Conservation (phyloP, 2,888 invertebrate species). For the Dryocosmus kuriphilus region DNA sequence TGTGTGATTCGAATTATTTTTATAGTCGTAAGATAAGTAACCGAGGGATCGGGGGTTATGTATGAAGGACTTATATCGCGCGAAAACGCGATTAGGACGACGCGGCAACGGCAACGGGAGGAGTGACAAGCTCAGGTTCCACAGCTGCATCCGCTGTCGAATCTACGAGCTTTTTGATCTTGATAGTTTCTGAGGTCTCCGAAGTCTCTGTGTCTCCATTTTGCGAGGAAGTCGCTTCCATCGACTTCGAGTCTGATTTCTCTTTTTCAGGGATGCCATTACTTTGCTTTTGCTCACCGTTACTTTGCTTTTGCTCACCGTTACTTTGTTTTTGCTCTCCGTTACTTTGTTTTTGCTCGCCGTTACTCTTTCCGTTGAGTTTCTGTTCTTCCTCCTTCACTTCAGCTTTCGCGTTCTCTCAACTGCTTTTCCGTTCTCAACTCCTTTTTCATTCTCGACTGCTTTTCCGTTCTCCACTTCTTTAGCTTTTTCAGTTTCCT, state of each 20-base stretch:
- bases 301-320: slow-evolving; percentile 67
- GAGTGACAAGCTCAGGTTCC: slow-evolving; percentile 73
- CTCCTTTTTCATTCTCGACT: slow-evolving; percentile 39
- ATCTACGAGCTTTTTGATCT: slow-evolving; percentile 74
- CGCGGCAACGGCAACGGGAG: slow-evolving; percentile 74
- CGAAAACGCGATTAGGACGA: slow-evolving; percentile 73
- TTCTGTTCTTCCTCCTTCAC: slow-evolving; percentile 63
- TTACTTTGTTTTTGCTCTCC: slow-evolving; percentile 69
- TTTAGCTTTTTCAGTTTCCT: slow-evolving; percentile 42
- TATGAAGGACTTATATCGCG: slow-evolving; percentile 65
- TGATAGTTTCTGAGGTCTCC: slow-evolving; percentile 68
- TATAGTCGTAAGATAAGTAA: slow-evolving; percentile 73
- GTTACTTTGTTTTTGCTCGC: slow-evolving; percentile 71
- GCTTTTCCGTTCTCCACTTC: slow-evolving; percentile 41
- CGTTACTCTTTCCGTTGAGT: slow-evolving; percentile 64
- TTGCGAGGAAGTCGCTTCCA: slow-evolving; percentile 61
- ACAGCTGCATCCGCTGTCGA: slow-evolving; percentile 71
- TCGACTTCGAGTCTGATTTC: slow-evolving; percentile 53
- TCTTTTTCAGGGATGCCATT: slow-evolving; percentile 71
- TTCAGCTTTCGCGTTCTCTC: slow-evolving; percentile 40
- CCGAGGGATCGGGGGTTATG: slow-evolving; percentile 70
- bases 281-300: slow-evolving; percentile 69
- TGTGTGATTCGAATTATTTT: slow-evolving; percentile 64
- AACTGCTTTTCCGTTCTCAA: slow-evolving; percentile 38
- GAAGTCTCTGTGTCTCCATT: slow-evolving; percentile 69